Conservation (phyloP, 2,888 invertebrate genomes). For the Argyresthia albistria region DNA sequence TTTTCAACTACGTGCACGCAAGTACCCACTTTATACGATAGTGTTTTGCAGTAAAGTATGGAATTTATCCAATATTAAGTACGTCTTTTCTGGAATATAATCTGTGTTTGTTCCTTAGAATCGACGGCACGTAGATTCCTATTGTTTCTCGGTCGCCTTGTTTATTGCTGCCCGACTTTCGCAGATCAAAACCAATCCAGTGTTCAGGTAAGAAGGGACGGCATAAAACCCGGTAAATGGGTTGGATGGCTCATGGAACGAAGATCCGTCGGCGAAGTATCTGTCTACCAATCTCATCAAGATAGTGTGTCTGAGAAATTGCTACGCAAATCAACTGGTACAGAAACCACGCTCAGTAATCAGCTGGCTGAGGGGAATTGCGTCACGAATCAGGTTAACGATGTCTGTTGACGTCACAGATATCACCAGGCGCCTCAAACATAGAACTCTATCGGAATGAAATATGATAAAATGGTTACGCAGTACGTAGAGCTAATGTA, state of each 20-base stretch:
- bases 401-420: slow-evolving; percentile 19
- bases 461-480: too few relatives aligned
- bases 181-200: not conserved
- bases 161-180: not conserved
- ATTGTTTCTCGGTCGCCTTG: not conserved
- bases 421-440: slow-evolving; percentile 27
- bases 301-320: slow-evolving; percentile 12
- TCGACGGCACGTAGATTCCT: not conserved
- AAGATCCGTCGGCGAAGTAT: not conserved
- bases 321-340: slow-evolving; percentile 17
- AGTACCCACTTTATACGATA: not conserved
- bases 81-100: not conserved
- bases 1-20: not conserved
- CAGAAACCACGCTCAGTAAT: slow-evolving; percentile 23
- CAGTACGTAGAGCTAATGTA: too few relatives aligned
- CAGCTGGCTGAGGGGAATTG: slow-evolving; percentile 22
- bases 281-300: not conserved
- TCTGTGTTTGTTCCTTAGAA: not conserved
- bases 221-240: not conserved
- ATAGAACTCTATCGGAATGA: not conserved
- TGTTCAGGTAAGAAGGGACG: not conserved
- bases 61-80: not conserved
- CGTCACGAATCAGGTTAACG: slow-evolving; percentile 17
- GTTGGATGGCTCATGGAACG: not conserved
- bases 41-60: not conserved